A percentile compares a stretch with the other conserved stretches of the same genome.
phyloP scores from a whole-genome alignment of 2,888 invertebrate species.

The Cataglyphis livida region DNA sequence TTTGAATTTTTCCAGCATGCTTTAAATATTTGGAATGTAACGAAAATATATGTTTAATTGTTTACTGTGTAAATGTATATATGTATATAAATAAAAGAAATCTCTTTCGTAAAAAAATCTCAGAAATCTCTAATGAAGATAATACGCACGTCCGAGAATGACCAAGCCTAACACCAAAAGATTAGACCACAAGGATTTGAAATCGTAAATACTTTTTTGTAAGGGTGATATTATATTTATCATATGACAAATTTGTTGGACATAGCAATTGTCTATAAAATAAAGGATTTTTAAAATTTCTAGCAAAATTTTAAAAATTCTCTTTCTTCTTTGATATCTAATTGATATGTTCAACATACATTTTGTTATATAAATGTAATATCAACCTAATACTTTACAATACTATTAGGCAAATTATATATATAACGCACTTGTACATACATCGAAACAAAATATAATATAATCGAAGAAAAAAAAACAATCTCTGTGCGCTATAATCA shows the following conservation, averaged over 20 bases:
- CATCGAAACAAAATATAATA: conserved; percentile 34
- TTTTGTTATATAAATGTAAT: neutral
- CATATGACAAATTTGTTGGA: neutral
- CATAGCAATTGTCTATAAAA: neutral
- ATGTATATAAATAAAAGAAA: conserved; percentile 46
- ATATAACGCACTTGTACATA: conserved; percentile 19
- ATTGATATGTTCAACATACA: neutral
- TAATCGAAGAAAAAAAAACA: conserved; percentile 4
- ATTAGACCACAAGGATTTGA: conserved; percentile 43
- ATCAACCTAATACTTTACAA: neutral
- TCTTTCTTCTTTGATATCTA: neutral
- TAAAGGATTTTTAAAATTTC: neutral
- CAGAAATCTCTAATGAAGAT: conserved; percentile 21
- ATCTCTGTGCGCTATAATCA: conserved; percentile 42
- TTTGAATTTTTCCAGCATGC: conserved; percentile 29
- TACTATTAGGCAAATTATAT: conserved; percentile 25
- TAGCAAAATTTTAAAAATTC: neutral
- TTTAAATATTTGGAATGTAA: conserved; percentile 38
- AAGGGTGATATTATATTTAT: neutral
- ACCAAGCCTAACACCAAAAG: conserved; percentile 57
- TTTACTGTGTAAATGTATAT: conserved; percentile 32
- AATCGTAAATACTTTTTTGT: conserved; percentile 7
- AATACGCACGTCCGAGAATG: conserved; percentile 39
- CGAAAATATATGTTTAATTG: conserved; percentile 38
- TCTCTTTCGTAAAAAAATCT: conserved; percentile 54